Evolutionary conservation across 2,888 invertebrate species (phyloP).

Genomic region (Drosophila monieri): DNA sequence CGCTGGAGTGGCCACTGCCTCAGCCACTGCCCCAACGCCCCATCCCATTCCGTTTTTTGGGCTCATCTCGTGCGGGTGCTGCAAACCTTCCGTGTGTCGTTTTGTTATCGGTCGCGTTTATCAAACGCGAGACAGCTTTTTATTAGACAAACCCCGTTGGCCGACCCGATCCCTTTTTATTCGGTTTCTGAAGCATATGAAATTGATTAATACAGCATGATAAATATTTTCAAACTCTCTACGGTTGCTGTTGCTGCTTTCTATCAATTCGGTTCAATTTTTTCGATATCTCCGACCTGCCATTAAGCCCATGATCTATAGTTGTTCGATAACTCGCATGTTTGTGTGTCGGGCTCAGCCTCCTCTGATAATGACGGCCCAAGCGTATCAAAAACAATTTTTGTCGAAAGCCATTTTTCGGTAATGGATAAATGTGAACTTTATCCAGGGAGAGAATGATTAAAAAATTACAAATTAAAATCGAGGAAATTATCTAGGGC

Average conservation of each 20-base stretch:
- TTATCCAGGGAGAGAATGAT: conserved; percentile 33
- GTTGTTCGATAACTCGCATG: conserved; percentile 54
- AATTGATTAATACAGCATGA: conserved; percentile 76
- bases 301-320: conserved; percentile 71
- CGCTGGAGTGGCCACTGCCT: conserved; percentile 48
- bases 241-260: conserved; percentile 28
- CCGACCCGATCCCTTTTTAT: conserved; percentile 8
- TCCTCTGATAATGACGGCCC: conserved; percentile 16
- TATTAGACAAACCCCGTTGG: conserved; percentile 48
- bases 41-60: conserved; percentile 16
- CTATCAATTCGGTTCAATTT: conserved; percentile 39
- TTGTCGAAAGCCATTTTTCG: conserved; percentile 21
- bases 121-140: conserved; percentile 68
- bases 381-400: conserved; percentile 39
- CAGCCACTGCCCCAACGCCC: conserved; percentile 11
- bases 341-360: conserved; percentile 36
- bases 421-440: conserved; percentile 41
- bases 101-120: conserved; percentile 62
- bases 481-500: conserved; percentile 6
- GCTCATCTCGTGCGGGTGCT: conserved; percentile 47
- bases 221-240: conserved; percentile 61
- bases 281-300: conserved; percentile 48
- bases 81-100: conserved; percentile 35
- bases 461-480: conserved; percentile 30
- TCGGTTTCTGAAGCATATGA: conserved; percentile 57